Conservation (phyloP, 2,888 invertebrate species). For the Apocheima hispidaria region DNA sequence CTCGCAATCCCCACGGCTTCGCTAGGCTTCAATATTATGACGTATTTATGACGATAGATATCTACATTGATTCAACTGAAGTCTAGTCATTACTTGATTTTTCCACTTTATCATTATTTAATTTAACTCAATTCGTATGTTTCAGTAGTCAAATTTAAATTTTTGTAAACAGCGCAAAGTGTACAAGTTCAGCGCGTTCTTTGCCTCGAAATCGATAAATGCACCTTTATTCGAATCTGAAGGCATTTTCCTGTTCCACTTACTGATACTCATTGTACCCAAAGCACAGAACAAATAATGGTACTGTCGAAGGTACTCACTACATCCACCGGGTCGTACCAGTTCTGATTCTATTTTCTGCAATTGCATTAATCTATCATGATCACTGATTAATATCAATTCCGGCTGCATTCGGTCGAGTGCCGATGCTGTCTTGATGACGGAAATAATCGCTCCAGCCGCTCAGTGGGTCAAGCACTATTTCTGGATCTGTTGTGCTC, state of each 20-base stretch:
- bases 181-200: not conserved
- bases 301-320: not conserved
- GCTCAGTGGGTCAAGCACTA: slow-evolving; percentile 83
- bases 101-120: too few species aligned
- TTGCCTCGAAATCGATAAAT: not conserved
- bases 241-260: slow-evolving; percentile 14
- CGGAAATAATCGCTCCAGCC: slow-evolving; percentile 85
- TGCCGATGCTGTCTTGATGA: slow-evolving; percentile 71
- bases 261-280: not conserved
- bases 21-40: too few species aligned
- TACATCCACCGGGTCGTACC: slow-evolving; percentile 13
- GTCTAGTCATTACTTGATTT: too few species aligned
- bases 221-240: not conserved
- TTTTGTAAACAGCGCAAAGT: not conserved
- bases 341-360: slow-evolving; percentile 39
- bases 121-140: too few species aligned
- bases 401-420: slow-evolving; percentile 54
- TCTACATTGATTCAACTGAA: too few species aligned
- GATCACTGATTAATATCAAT: slow-evolving; percentile 68
- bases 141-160: too few species aligned
- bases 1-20: too few species aligned
- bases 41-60: too few species aligned
- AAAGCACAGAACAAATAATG: not conserved
- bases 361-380: slow-evolving; percentile 57
- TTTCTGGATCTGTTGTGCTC: slow-evolving; percentile 80